Percentiles rank a stretch among this genome's conserved stretches.
phyloP scores from a whole-genome alignment of 2,888 invertebrate genomes.

The Acanthosepion pharaonis region DNA sequence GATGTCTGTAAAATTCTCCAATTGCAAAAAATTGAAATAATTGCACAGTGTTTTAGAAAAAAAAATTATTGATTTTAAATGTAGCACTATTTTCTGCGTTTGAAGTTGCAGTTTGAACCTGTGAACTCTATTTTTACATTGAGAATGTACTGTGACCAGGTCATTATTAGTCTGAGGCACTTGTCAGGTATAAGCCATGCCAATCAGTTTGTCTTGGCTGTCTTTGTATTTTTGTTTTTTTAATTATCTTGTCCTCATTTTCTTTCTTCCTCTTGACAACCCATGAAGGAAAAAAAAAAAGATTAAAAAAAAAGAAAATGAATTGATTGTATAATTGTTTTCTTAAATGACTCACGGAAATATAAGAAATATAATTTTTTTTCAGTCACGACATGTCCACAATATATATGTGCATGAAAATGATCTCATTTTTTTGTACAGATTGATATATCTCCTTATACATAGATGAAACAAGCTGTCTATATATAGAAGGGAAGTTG shows the following conservation, averaged over 20 bases:
- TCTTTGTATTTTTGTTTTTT: not conserved
- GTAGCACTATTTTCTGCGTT: not conserved
- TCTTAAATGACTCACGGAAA: not conserved
- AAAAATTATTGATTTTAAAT: slow-evolving; percentile 3
- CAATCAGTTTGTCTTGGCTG: not conserved
- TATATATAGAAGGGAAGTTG: too few species aligned
- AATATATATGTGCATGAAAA: not conserved
- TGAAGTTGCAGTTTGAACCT: slow-evolving; percentile 35
- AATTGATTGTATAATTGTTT: too few species aligned
- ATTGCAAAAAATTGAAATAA: slow-evolving; percentile 25
- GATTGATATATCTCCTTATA: too few species aligned
- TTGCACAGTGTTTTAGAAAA: not conserved
- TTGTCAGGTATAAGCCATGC: not conserved
- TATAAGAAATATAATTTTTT: not conserved
- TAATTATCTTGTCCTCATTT: not conserved
- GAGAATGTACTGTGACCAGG: not conserved
- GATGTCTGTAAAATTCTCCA: not conserved
- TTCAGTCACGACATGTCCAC: not conserved
- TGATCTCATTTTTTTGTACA: too few species aligned
- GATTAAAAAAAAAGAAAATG: too few species aligned
- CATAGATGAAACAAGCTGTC: too few species aligned
- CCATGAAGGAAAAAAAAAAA: too few species aligned
- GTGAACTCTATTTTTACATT: not conserved
- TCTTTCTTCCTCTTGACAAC: not conserved
- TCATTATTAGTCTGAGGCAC: not conserved